These are phyloP conservation scores for Drosophila aff. DNA, from an alignment of 1,140 invertebrate species.

Conservation along the genomic window DNA sequence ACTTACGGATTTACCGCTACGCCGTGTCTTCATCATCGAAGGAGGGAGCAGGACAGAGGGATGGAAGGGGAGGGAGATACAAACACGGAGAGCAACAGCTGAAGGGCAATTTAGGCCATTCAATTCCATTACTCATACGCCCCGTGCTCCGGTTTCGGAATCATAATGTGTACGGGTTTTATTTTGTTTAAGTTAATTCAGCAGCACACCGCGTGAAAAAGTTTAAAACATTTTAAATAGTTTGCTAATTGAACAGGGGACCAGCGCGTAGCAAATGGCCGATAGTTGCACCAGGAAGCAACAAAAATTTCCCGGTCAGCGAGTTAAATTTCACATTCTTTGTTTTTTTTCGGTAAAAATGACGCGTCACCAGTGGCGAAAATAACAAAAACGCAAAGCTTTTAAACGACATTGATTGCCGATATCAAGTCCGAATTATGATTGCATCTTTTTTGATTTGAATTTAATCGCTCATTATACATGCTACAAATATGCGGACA, in stretches of 20 bases:
- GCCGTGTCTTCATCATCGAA: conserved; percentile 38
- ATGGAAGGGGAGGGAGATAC: neutral
- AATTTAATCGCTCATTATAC: neutral
- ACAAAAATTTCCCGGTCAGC: conserved; percentile 15
- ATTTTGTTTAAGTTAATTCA: conserved; percentile 76
- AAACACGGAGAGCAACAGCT: conserved; percentile 6
- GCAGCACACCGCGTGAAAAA: conserved; percentile 63
- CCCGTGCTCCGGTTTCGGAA: neutral
- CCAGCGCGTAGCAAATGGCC: conserved; percentile 33
- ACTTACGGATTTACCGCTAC: conserved; percentile 78
- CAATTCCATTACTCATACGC: conserved; percentile 10
- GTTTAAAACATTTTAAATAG: conserved; percentile 84
- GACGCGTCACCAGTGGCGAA: conserved; percentile 4
- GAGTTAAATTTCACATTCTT: conserved; percentile 26
- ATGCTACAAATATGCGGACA: neutral
- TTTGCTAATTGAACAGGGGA: conserved; percentile 81
- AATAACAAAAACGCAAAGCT: neutral
- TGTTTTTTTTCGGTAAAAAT: conserved; percentile 50
- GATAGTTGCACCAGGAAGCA: conserved; percentile 18
- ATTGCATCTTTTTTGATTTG: neutral
- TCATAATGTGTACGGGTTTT: conserved; percentile 51
- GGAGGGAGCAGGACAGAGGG: neutral
- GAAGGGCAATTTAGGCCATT: conserved; percentile 34
- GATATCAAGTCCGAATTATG: neutral
- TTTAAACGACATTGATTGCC: neutral